These are phyloP conservation scores for Lasioglossum figueresi DNA, from an alignment of 2,888 invertebrate species.

Conservation along the genomic window DNA sequence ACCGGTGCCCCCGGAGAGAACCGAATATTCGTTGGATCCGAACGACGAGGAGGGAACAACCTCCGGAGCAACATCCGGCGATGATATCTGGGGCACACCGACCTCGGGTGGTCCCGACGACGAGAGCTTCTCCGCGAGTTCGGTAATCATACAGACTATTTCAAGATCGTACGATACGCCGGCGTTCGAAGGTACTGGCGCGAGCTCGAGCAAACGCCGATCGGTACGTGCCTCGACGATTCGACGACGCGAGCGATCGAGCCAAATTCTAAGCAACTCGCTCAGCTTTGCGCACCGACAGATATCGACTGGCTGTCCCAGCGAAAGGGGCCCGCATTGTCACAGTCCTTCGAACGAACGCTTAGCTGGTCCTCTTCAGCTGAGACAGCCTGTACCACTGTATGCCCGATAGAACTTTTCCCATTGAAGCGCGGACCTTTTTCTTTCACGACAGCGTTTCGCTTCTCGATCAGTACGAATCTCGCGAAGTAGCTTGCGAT, in stretches of 20 bases:
- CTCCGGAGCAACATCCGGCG: conserved; percentile 93
- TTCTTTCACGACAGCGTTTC: background rate
- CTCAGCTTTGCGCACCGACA: conserved; percentile 8
- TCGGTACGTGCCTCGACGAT: conserved; percentile 8
- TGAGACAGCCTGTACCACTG: conserved; percentile 1
- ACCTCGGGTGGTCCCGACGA: conserved; percentile 94
- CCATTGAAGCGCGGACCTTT: background rate
- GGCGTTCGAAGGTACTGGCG: conserved; percentile 34
- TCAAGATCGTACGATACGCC: conserved; percentile 15
- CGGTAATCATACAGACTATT: conserved; percentile 74
- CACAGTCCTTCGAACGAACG: background rate
- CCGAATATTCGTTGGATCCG: conserved; percentile 80
- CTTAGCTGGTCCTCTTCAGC: background rate
- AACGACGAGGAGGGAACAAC: conserved; percentile 91
- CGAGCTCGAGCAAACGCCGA: conserved; percentile 8
- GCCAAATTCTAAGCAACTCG: conserved; percentile 16
- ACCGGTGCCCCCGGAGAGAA: conserved; percentile 81
- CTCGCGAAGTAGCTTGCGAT: conserved; percentile 19
- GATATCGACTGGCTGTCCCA: background rate
- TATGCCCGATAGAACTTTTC: background rate
- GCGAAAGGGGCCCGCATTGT: background rate
- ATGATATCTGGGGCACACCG: conserved; percentile 95
- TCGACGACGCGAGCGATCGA: background rate
- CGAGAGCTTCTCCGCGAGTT: conserved; percentile 85
- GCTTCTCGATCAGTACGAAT: conserved; percentile 3